Evolutionary conservation across 2,888 invertebrate genomes (phyloP).

Genomic region (Phytoseiulus persimilis): DNA sequence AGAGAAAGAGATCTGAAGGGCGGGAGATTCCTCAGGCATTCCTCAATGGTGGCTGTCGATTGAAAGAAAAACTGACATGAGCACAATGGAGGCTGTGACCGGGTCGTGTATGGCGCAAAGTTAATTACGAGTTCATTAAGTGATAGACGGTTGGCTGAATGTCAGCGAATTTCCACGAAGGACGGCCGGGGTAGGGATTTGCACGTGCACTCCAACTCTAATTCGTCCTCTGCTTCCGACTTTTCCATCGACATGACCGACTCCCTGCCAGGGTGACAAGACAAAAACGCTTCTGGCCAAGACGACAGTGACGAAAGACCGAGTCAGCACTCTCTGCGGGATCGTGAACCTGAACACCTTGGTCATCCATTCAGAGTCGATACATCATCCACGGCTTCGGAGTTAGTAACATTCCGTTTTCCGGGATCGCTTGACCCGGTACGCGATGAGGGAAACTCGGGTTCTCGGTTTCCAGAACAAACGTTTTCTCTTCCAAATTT

Average conservation of each 20-base stretch:
- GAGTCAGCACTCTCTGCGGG: too few relatives aligned
- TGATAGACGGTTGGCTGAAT: neutral
- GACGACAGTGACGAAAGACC: too few relatives aligned
- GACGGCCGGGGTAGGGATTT: neutral
- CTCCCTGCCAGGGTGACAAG: too few relatives aligned
- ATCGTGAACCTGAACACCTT: too few relatives aligned
- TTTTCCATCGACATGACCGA: too few relatives aligned
- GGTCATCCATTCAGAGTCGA: too few relatives aligned
- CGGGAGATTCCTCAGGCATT: constrained; percentile 31
- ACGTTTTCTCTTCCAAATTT: neutral
- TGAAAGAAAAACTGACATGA: neutral
- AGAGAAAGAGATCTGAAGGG: constrained; percentile 25
- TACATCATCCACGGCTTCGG: too few relatives aligned
- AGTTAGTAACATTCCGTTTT: too few relatives aligned
- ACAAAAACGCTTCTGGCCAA: too few relatives aligned
- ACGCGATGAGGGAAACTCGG: too few relatives aligned
- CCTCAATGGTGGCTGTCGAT: constrained; percentile 7
- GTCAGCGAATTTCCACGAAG: neutral
- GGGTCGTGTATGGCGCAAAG: neutral
- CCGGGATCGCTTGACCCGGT: too few relatives aligned
- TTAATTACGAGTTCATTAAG: neutral
- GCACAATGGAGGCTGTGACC: neutral
- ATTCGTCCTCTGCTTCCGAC: neutral
- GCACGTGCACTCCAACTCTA: neutral
- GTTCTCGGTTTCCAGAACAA: too few relatives aligned